Conservation (phyloP, 2,113 vertebrate species). For the Sphyrna mokarran region DNA sequence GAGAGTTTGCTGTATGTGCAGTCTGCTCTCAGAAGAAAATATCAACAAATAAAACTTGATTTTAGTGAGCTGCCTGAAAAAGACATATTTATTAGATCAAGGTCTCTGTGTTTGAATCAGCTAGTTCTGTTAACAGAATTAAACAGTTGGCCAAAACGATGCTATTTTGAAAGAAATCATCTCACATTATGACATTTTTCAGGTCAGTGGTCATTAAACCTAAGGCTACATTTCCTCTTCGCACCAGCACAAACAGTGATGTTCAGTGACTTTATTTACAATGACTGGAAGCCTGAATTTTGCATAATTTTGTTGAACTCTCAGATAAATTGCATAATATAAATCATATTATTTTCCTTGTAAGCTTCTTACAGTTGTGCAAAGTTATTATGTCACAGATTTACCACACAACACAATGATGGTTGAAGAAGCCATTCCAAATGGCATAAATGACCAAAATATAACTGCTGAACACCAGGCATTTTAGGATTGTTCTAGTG, state of each 20-base stretch:
- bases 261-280: neutral
- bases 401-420: neutral
- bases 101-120: neutral
- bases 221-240: neutral
- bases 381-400: neutral
- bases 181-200: neutral
- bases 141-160: neutral
- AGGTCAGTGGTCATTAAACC: neutral
- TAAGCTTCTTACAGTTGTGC: neutral
- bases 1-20: neutral
- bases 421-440: neutral
- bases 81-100: neutral
- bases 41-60: constrained; percentile 1
- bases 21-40: neutral
- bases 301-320: neutral
- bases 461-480: neutral
- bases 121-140: neutral
- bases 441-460: neutral
- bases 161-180: neutral
- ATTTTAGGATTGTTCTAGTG: neutral
- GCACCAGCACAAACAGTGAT: neutral
- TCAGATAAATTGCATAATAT: neutral
- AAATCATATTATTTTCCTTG: neutral
- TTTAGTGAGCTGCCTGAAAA: neutral
- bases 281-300: neutral